Evolutionary conservation across 1,140 invertebrate species (phyloP).

Genomic region (Aphaenogaster rudis): DNA sequence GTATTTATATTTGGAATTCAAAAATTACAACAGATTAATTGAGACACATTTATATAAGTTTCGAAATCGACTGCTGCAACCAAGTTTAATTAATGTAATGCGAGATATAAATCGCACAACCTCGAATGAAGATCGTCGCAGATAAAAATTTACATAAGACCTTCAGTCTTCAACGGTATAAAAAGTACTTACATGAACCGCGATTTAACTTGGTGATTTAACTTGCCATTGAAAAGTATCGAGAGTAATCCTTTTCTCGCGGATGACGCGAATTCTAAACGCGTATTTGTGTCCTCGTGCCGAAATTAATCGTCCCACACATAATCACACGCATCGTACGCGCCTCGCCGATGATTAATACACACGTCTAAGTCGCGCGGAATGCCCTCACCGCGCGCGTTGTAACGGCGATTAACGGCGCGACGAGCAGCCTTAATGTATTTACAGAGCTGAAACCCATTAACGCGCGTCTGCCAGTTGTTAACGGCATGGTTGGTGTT

Average conservation of each 20-base stretch:
- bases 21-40: slow-evolving; percentile 10
- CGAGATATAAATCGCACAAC: background rate
- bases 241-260: slow-evolving; percentile 10
- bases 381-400: slow-evolving; percentile 40
- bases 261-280: background rate
- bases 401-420: slow-evolving; percentile 76
- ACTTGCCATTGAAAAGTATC: background rate
- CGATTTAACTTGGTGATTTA: background rate
- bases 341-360: slow-evolving; percentile 40
- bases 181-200: background rate
- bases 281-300: background rate
- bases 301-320: slow-evolving; percentile 44
- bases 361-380: slow-evolving; percentile 31
- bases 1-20: background rate
- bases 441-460: slow-evolving; percentile 82
- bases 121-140: slow-evolving; percentile 1
- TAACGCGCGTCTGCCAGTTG: slow-evolving; percentile 79
- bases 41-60: background rate
- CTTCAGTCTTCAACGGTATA: background rate
- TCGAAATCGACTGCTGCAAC: background rate
- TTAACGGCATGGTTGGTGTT: slow-evolving; percentile 71
- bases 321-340: slow-evolving; percentile 30
- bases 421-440: slow-evolving; percentile 79
- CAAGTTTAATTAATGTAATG: slow-evolving; percentile 26
- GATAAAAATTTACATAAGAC: slow-evolving; percentile 8